These are phyloP conservation scores for Bemisia tabaci DNA, from an alignment of 1,140 invertebrate genomes.

Conservation along the genomic window DNA sequence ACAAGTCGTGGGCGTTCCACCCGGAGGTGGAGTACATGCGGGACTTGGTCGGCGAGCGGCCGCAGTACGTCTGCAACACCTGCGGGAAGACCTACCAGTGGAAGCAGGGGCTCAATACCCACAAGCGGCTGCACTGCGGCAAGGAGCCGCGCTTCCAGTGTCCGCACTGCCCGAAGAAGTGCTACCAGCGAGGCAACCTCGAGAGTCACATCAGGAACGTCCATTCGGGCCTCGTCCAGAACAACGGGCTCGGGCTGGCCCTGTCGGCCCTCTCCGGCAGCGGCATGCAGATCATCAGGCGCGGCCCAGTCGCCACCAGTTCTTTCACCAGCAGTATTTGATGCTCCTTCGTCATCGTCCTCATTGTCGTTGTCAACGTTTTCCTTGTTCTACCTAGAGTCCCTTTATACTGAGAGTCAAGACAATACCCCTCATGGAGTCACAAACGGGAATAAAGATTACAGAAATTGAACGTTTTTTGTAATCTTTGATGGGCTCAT, in stretches of 20 bases:
- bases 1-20: neutral
- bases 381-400: too few relatives aligned
- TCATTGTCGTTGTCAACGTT: too few relatives aligned
- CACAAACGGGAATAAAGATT: too few relatives aligned
- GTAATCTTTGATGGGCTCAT: too few relatives aligned
- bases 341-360: neutral
- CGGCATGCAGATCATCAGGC: neutral
- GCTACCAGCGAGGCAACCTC: slow-evolving; percentile 24
- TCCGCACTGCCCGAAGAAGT: slow-evolving; percentile 20
- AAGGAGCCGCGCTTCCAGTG: slow-evolving; percentile 21
- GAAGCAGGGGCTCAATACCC: slow-evolving; percentile 18
- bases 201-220: slow-evolving; percentile 17
- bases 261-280: neutral
- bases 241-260: too few relatives aligned
- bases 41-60: neutral
- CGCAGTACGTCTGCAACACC: slow-evolving; percentile 8
- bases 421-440: too few relatives aligned
- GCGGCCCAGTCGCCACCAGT: neutral
- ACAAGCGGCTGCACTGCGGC: slow-evolving; percentile 17
- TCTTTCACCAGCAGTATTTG: neutral
- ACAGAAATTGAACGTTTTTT: too few relatives aligned
- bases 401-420: too few relatives aligned
- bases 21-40: neutral
- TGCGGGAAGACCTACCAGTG: slow-evolving; percentile 27
- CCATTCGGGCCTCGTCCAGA: neutral